Conservation (phyloP, 92 coral and sea anemone genomes). For the Porites cylindrica region DNA sequence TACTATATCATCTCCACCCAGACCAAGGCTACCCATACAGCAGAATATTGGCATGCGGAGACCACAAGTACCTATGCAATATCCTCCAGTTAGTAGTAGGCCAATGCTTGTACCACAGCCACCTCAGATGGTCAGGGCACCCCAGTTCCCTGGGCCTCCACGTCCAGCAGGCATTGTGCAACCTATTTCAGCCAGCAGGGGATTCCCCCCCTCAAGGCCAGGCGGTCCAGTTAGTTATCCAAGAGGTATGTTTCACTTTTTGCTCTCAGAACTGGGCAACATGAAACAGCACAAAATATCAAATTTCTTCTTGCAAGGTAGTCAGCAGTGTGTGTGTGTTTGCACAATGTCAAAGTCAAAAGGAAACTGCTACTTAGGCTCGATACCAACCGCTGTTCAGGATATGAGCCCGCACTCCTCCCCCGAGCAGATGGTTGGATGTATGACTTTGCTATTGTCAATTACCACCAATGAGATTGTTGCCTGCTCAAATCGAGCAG, state of each 20-base stretch:
- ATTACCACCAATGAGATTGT: too few species aligned
- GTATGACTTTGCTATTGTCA: too few species aligned
- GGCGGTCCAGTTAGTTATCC: slow-evolving; percentile 51
- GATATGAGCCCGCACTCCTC: too few species aligned
- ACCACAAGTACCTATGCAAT: slow-evolving; percentile 9
- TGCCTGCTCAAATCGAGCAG: too few species aligned
- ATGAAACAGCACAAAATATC: not conserved
- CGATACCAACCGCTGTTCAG: too few species aligned
- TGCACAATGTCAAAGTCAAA: too few species aligned
- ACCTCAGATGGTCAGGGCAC: slow-evolving; percentile 28
- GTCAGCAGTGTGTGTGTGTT: too few species aligned
- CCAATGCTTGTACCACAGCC: slow-evolving; percentile 23
- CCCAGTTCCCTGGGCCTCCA: slow-evolving; percentile 44
- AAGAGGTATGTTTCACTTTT: slow-evolving; percentile 30
- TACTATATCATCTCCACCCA: slow-evolving; percentile 37
- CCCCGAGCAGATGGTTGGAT: too few species aligned
- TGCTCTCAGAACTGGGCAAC: not conserved
- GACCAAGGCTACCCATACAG: slow-evolving; percentile 54
- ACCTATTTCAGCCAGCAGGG: slow-evolving; percentile 12
- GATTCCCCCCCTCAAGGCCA: slow-evolving; percentile 17
- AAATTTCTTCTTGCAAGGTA: too few species aligned
- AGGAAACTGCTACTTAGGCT: too few species aligned
- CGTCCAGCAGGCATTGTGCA: slow-evolving; percentile 42
- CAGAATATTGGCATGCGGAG: slow-evolving; percentile 51
- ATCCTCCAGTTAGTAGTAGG: slow-evolving; percentile 5